Base-by-base conservation (phyloP, 1,140 invertebrate species). In the Bombyx mandarina region DNA sequence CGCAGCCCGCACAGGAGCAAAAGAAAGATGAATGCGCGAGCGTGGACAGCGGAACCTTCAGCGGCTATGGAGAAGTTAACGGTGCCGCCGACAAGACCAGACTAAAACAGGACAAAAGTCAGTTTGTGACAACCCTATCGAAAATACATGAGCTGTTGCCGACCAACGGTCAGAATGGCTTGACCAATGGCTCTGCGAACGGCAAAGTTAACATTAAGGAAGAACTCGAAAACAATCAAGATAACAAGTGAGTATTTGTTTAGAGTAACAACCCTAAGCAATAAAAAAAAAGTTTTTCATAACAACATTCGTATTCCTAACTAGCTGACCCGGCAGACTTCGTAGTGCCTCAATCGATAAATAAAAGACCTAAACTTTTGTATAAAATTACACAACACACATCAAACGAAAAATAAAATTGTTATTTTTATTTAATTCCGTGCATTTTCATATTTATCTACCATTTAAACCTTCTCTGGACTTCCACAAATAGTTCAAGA, bases 111-210 rank as follows among this genome's bases (percentile, higher is more conserved):
- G 89, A 89, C 46, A 91, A 90, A 60, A 82, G 75, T 51, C 77
- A 82, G 26, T 93, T 91, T 65, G 88, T 91, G 18, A 86, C 90
- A 9, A 92, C 91, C 0, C 63, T 92, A 44, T 89, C 89, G 12
- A 90, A 91, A 67, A 93, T 93, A 77, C 90, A 92, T 53, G 91
- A 93, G 67, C 91, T 91, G 56, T 80, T 88, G 5, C 8, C 50
- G 1, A 79, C 89, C 6, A 81, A 66, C 51, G 81, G 83, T 57
- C 78, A 82, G 47, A 85, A 78, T 52, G 77, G 77, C 45, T 60
- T 83, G 3, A 80, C 51, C 43, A 88, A 86, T 67, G 84, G 84
- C 45, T 67, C 75, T 7, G 63, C 71, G 35, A 65, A 56, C 50
- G 73, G 83, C 42, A 68, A 65, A 26, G 78, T 70, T 61, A 75